Conservation (phyloP, 2,888 invertebrate species). For the Chorisops tibialis region DNA sequence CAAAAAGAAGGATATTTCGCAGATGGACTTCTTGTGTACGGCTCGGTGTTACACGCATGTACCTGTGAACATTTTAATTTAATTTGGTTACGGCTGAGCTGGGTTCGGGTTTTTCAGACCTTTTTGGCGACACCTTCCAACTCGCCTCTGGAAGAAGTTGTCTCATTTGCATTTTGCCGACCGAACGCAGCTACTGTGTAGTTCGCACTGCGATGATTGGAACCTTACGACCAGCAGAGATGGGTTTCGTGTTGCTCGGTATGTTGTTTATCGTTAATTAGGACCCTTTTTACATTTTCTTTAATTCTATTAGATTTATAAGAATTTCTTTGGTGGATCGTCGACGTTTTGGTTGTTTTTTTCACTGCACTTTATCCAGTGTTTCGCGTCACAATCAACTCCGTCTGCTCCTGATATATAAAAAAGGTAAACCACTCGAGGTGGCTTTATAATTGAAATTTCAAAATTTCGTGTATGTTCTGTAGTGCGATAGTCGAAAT, state of each 20-base stretch:
- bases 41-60: constrained; percentile 29
- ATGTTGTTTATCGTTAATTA: constrained; percentile 16
- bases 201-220: constrained; percentile 19
- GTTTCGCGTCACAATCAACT: too few relatives aligned
- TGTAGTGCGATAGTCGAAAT: too few relatives aligned
- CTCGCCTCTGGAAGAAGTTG: constrained; percentile 29
- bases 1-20: not conserved
- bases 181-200: constrained; percentile 29
- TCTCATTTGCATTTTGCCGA: constrained; percentile 32
- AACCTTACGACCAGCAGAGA: constrained; percentile 5
- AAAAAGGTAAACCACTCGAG: too few relatives aligned
- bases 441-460: too few relatives aligned
- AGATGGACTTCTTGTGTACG: constrained; percentile 33
- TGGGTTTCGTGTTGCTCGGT: not conserved
- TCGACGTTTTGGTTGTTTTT: too few relatives aligned
- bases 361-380: too few relatives aligned
- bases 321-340: too few relatives aligned
- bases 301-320: too few relatives aligned
- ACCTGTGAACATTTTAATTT: constrained; percentile 34
- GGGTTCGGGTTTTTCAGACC: constrained; percentile 11
- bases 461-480: too few relatives aligned
- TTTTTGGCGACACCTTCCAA: constrained; percentile 12
- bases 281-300: constrained; percentile 15
- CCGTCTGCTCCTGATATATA: too few relatives aligned
- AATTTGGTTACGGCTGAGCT: constrained; percentile 22